phyloP scores from a whole-genome alignment of 2,113 vertebrate genomes.

The Bujurquina vittata region DNA sequence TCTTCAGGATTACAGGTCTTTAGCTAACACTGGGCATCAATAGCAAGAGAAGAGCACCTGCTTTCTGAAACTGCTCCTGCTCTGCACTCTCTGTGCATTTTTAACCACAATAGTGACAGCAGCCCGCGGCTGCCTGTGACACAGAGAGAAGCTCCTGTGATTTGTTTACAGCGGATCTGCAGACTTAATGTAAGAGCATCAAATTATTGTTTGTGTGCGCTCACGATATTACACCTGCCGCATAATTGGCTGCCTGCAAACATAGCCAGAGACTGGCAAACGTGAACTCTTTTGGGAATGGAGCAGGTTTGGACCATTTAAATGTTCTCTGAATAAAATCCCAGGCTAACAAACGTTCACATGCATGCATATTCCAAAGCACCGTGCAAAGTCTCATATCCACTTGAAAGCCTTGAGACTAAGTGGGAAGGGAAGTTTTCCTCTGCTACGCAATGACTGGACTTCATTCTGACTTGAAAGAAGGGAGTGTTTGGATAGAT shows the following conservation, averaged over 20 bases:
- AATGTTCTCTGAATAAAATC: constrained; percentile 35
- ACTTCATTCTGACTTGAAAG: background rate
- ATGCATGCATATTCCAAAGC: constrained; percentile 33
- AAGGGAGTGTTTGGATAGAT: background rate
- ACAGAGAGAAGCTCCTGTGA: constrained; percentile 37
- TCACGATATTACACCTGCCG: constrained; percentile 37
- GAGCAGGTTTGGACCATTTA: constrained; percentile 31
- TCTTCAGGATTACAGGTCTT: background rate
- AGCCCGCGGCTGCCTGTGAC: constrained; percentile 32
- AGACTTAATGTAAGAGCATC: constrained; percentile 35
- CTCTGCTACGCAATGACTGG: background rate
- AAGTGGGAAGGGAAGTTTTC: background rate
- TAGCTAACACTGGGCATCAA: background rate
- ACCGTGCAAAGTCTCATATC: constrained; percentile 34
- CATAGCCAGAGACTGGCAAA: constrained; percentile 5
- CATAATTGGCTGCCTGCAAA: constrained; percentile 44
- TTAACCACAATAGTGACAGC: constrained; percentile 29
- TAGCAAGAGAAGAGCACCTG: background rate
- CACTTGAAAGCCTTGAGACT: constrained; percentile 36
- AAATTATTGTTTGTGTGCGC: constrained; percentile 43
- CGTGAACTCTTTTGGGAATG: constrained; percentile 18
- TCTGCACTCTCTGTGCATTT: constrained; percentile 14
- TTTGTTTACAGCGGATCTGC: constrained; percentile 36
- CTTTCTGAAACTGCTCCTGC: background rate
- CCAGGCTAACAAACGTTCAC: constrained; percentile 13